These are phyloP conservation scores for Platysteira castanea DNA, from an alignment of 2,113 vertebrate species.

Conservation along the genomic window DNA sequence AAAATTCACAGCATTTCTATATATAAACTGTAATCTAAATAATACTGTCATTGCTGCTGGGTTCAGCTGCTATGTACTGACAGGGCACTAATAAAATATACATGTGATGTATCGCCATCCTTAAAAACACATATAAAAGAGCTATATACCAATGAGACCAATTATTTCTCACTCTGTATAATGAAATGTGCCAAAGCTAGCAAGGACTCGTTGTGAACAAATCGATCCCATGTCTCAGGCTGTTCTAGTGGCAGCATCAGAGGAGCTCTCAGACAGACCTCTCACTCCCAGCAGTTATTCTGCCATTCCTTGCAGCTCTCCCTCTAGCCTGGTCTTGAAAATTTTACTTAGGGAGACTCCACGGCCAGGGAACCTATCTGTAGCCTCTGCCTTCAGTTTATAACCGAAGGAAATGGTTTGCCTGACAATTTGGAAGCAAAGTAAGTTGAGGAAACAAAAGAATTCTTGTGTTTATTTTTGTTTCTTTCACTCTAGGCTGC, in stretches of 20 bases:
- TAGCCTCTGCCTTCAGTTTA: background rate
- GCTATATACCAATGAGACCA: background rate
- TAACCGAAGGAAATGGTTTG: background rate
- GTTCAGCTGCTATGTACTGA: background rate
- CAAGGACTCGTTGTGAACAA: background rate
- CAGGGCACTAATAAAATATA: background rate
- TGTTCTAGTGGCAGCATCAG: background rate
- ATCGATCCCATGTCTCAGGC: background rate
- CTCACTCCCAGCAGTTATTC: background rate
- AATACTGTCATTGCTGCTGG: background rate
- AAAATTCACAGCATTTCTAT: background rate
- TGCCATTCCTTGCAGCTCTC: background rate
- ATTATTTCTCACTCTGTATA: background rate
- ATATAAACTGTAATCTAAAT: background rate
- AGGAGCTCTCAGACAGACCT: background rate
- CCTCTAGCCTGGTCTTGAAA: background rate
- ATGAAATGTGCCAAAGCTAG: background rate
- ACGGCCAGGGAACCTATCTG: background rate
- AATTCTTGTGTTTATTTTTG: background rate
- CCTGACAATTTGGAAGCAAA: background rate
- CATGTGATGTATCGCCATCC: background rate
- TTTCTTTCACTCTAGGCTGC: background rate
- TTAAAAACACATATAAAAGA: slow-evolving; percentile 20
- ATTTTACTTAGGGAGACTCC: background rate
- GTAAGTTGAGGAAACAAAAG: background rate